Evolutionary conservation across 1,140 invertebrate species (phyloP).

Genomic region (Caerostris darwini): DNA sequence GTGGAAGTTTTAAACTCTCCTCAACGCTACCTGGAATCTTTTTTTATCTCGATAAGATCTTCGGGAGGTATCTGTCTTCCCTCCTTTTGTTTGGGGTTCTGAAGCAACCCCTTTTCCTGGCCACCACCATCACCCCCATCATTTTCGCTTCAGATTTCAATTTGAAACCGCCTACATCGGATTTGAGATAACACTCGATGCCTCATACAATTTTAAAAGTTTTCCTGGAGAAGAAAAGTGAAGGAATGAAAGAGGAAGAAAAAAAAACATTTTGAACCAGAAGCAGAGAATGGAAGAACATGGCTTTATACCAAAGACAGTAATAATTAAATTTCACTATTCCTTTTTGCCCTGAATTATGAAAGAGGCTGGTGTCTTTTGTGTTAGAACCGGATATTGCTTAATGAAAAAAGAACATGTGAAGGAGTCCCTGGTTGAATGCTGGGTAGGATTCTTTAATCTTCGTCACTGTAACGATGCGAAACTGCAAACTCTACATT

Average conservation of each 20-base stretch:
- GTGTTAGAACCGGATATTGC: neutral
- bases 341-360: neutral
- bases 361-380: neutral
- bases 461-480: neutral
- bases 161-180: constrained; percentile 49
- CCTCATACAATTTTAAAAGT: neutral
- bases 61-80: neutral
- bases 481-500: neutral
- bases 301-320: neutral
- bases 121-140: neutral
- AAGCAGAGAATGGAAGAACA: neutral
- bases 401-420: neutral
- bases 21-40: constrained; percentile 36
- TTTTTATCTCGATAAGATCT: constrained; percentile 43
- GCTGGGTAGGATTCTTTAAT: neutral
- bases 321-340: constrained; percentile 62
- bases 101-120: neutral
- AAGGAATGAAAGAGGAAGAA: neutral
- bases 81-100: constrained; percentile 6
- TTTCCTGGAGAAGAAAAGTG: neutral
- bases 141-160: constrained; percentile 42
- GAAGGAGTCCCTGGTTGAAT: neutral
- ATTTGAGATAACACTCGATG: constrained; percentile 39
- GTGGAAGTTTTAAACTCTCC: constrained; percentile 15
- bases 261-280: neutral